phyloP scores from a whole-genome alignment of 2,113 vertebrate species.

The Lycocorax pyrrhopterus region DNA sequence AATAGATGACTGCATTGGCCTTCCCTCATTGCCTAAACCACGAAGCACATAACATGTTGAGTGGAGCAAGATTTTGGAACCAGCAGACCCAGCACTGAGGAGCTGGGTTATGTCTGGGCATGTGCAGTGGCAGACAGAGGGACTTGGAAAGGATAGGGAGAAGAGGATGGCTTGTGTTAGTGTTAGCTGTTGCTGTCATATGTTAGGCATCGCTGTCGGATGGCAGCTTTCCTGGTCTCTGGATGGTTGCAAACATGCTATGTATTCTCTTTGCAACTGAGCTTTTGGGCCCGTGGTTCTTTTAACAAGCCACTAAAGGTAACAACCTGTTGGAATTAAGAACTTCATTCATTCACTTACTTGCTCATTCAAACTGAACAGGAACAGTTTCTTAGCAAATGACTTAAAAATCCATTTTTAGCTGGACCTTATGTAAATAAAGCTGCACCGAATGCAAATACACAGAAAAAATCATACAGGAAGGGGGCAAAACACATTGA shows the following conservation, averaged over 20 bases:
- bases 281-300: neutral
- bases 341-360: neutral
- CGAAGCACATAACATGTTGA: neutral
- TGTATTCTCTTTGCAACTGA: neutral
- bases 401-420: neutral
- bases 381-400: neutral
- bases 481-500: neutral
- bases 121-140: neutral
- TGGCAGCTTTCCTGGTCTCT: conserved; percentile 27
- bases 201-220: neutral
- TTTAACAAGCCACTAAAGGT: neutral
- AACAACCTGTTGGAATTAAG: neutral
- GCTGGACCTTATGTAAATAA: neutral
- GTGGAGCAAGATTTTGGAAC: neutral
- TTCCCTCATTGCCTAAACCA: neutral
- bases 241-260: neutral
- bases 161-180: neutral
- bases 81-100: neutral
- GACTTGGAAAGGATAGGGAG: neutral
- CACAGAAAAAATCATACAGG: neutral
- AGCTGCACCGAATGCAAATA: neutral
- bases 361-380: neutral
- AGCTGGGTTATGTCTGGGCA: neutral
- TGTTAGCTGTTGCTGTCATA: conserved; percentile 1
- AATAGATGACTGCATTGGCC: neutral